Evolutionary conservation across 2,888 invertebrate species (phyloP).

Genomic region (Orthonychiurus folsomi): DNA sequence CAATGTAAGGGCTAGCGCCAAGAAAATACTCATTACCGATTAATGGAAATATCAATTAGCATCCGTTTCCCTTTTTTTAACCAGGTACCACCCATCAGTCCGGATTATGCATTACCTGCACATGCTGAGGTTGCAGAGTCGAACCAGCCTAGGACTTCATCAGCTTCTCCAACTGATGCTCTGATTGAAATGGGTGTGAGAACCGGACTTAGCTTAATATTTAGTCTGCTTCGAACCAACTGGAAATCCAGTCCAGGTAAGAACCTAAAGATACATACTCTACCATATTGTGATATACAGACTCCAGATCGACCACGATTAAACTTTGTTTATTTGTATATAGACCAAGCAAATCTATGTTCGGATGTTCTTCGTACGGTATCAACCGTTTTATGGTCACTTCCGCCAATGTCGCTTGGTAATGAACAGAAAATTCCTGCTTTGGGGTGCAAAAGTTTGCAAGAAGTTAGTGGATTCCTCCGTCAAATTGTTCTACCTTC

Average conservation of each 20-base stretch:
- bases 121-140: too few relatives aligned
- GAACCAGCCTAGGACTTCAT: too few relatives aligned
- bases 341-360: slow-evolving; percentile 46
- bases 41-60: too few relatives aligned
- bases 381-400: slow-evolving; percentile 49
- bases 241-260: slow-evolving; percentile 47
- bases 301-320: neutral
- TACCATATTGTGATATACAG: too few relatives aligned
- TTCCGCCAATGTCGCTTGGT: slow-evolving; percentile 54
- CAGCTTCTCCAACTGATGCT: slow-evolving; percentile 47
- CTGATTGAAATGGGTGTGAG: slow-evolving; percentile 55
- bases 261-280: too few relatives aligned
- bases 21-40: too few relatives aligned
- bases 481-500: slow-evolving; percentile 49
- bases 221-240: slow-evolving; percentile 53
- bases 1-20: slow-evolving; percentile 8
- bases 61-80: too few relatives aligned
- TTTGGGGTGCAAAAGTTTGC: slow-evolving; percentile 49
- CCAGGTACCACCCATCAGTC: too few relatives aligned
- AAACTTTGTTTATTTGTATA: slow-evolving; percentile 1
- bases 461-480: slow-evolving; percentile 51
- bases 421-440: slow-evolving; percentile 53
- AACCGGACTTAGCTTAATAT: slow-evolving; percentile 53
- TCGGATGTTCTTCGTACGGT: slow-evolving; percentile 54
- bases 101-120: too few relatives aligned